phyloP scores from a whole-genome alignment of 2,797 vertebrate genomes.

The Kryptolebias ocellatus region DNA sequence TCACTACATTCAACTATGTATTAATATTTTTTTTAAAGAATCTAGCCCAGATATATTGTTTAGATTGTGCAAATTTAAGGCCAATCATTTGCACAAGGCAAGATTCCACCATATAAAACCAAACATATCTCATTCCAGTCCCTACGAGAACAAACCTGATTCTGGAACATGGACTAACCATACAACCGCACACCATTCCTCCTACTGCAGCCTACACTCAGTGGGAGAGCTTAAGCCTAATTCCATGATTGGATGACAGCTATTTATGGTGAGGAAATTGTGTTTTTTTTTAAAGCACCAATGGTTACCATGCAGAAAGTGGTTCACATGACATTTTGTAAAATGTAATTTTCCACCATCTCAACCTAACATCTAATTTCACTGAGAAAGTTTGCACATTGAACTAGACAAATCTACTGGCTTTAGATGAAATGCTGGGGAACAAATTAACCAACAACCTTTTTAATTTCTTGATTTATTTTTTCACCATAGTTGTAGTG shows the following conservation, averaged over 20 bases:
- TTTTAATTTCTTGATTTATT: slow-evolving; percentile 11
- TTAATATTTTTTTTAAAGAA: slow-evolving; percentile 9
- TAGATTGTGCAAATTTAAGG: slow-evolving; percentile 9
- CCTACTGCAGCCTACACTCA: slow-evolving; percentile 57
- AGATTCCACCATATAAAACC: neutral
- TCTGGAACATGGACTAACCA: slow-evolving; percentile 41
- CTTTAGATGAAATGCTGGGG: neutral
- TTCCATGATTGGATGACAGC: slow-evolving; percentile 50
- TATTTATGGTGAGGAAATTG: slow-evolving; percentile 47
- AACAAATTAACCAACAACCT: slow-evolving; percentile 9
- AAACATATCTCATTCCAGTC: slow-evolving; percentile 16
- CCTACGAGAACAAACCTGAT: slow-evolving; percentile 15
- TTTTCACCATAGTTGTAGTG: slow-evolving; percentile 10
- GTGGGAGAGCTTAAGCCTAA: slow-evolving; percentile 54
- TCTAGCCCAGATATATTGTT: neutral
- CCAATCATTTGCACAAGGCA: slow-evolving; percentile 9
- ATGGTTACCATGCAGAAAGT: slow-evolving; percentile 15
- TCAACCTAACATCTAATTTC: slow-evolving; percentile 14
- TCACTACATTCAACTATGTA: slow-evolving; percentile 18
- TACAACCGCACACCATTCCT: slow-evolving; percentile 45
- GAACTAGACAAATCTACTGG: slow-evolving; percentile 5
- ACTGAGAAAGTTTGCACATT: slow-evolving; percentile 19
- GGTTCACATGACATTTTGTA: slow-evolving; percentile 12
- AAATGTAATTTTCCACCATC: slow-evolving; percentile 23
- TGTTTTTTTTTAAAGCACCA: slow-evolving; percentile 36